A percentile compares a stretch with the other conserved stretches of the same genome.
phyloP scores from a whole-genome alignment of 2,797 vertebrate genomes.

The Cossypha heuglini region DNA sequence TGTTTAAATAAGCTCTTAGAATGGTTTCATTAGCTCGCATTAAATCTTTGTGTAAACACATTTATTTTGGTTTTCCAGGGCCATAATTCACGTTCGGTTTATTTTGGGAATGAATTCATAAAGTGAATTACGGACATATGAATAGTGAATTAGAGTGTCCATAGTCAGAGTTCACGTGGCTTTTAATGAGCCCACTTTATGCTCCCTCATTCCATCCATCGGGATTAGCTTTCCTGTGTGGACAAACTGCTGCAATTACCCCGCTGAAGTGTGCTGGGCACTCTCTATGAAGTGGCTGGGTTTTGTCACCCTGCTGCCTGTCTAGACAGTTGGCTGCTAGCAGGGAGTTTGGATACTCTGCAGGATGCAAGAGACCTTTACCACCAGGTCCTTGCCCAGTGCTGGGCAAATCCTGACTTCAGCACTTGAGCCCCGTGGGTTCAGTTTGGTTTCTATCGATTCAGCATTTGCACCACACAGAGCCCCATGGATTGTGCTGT shows the following conservation, averaged over 20 bases:
- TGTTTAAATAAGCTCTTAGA: slow-evolving; percentile 50
- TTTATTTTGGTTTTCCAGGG: slow-evolving; percentile 44
- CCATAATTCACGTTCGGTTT: slow-evolving; percentile 36
- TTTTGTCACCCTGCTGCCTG: background rate
- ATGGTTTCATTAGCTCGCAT: slow-evolving; percentile 31
- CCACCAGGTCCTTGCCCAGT: background rate
- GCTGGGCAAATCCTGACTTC: background rate
- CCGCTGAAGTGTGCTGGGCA: background rate
- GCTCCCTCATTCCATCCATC: background rate
- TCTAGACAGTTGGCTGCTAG: background rate
- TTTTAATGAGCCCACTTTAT: slow-evolving; percentile 40
- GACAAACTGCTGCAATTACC: background rate
- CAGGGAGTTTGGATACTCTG: background rate
- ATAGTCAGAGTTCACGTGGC: slow-evolving; percentile 1
- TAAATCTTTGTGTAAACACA: slow-evolving; percentile 51
- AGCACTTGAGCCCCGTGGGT: rapidly evolving
- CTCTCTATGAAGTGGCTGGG: background rate
- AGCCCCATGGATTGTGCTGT: background rate
- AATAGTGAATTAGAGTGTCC: slow-evolving; percentile 20
- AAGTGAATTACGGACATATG: slow-evolving; percentile 6
- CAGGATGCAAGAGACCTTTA: background rate
- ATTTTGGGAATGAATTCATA: slow-evolving; percentile 43
- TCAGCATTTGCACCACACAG: background rate
- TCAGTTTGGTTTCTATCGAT: background rate
- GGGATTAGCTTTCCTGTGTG: background rate